Evolutionary conservation across 1,140 invertebrate species (phyloP), one percentile per base, ranked within the genome.

Genomic region (Eriosoma lanigerum): DNA sequence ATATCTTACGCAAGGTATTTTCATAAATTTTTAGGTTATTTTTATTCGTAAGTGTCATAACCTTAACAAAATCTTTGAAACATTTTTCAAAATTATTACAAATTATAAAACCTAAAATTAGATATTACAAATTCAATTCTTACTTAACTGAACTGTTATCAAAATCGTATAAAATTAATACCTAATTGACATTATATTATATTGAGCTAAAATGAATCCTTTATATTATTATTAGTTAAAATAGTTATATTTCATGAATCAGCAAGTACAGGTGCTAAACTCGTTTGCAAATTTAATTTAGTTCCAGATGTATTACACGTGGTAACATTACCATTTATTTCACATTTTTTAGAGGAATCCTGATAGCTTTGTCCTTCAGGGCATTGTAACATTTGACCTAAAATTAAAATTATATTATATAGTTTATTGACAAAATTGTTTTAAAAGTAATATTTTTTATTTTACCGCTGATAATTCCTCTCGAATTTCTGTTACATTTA

Each of bases 281-380:
- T 82, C 10, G 83, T 81, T 54, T 78, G 54, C 58, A 32, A 81
- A 29, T 82, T 76, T 56, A 56, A 46, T 13, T 64, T 75, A 13
- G 32, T 24, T 8, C 54, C 44, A 21, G 81, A 82, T 81, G 82
- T 82, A 17, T 84, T 81, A 82, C 92, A 93, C 17, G 44, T 64
- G n/a, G 88, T 88, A 29, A 93, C 83, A 84, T 87, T 88, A 26
- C 85, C 85, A 0, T 85, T 85, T 68, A 87, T 86, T 86, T 94
- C 92, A 83, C 94, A 95, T 83, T 91, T 88, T 85, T 90, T 89
- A 81, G 92, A 93, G 1, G 92, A 89, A 52, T 90, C 89, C 91
- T 92, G 94, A 83, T 91, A 95, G 0, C 90, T 87, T 83, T 90
- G 93, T 12, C 90, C 89, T 84, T 90, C 85, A 0, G 93, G 93